These are phyloP conservation scores for Bradysia coprophila DNA, from an alignment of 1,140 invertebrate genomes.

Conservation along the genomic window DNA sequence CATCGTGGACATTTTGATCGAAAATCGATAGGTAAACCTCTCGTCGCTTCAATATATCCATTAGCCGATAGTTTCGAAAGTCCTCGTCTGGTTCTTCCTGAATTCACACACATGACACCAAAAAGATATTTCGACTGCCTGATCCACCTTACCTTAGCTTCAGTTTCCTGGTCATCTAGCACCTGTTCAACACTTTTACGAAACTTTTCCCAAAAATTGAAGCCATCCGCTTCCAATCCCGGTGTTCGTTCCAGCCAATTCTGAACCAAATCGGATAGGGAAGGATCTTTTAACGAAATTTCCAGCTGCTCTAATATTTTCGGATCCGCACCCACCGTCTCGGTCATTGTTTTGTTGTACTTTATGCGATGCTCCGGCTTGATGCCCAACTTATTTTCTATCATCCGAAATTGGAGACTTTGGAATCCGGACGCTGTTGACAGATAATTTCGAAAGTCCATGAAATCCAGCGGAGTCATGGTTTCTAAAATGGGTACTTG, in stretches of 20 bases:
- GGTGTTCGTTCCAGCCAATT: constrained; percentile 90
- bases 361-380: constrained; percentile 72
- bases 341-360: constrained; percentile 83
- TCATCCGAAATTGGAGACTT: constrained; percentile 84
- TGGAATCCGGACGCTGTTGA: constrained; percentile 95
- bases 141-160: no score
- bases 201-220: constrained; percentile 91
- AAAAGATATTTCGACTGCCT: no score
- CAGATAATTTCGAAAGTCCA: constrained; percentile 85
- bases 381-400: constrained; percentile 95
- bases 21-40: constrained; percentile 84
- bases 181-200: constrained; percentile 56
- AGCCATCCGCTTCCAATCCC: constrained; percentile 62
- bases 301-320: constrained; percentile 50
- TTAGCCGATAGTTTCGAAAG: constrained; percentile 36
- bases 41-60: constrained; percentile 54
- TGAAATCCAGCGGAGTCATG: constrained; percentile 94
- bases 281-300: constrained; percentile 65
- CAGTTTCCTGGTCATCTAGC: constrained; percentile 10
- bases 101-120: not conserved
- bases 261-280: constrained; percentile 67
- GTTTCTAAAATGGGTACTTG: constrained; percentile 96
- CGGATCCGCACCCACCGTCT: constrained; percentile 65
- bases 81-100: constrained; percentile 36
- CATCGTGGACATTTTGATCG: constrained; percentile 61